Evolutionary conservation across 2,888 invertebrate species (phyloP).

Genomic region (Eupeodes latifasciatus): DNA sequence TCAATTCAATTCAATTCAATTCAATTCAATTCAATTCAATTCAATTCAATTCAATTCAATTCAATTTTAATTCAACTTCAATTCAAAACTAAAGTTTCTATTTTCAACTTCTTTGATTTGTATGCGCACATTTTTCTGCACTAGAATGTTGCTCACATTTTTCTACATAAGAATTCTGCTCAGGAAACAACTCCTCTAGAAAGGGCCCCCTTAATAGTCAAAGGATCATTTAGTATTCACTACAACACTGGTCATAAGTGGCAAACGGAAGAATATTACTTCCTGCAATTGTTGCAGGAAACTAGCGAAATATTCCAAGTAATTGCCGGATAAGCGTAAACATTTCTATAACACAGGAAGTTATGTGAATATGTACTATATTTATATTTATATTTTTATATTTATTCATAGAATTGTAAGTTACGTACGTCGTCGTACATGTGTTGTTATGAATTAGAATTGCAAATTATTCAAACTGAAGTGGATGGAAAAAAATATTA

Average conservation of each 20-base stretch:
- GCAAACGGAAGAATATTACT: not conserved
- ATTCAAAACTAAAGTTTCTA: too few relatives aligned
- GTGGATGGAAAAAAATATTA: constrained; percentile 10
- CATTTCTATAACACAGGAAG: constrained; percentile 9
- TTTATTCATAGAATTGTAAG: not conserved
- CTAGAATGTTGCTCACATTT: too few relatives aligned
- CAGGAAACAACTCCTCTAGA: too few relatives aligned
- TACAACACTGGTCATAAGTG: not conserved
- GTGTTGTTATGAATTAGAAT: constrained; percentile 29
- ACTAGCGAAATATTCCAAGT: constrained; percentile 3
- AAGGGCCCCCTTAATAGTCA: too few relatives aligned
- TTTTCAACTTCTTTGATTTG: too few relatives aligned
- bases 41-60: too few relatives aligned
- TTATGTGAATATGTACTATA: not conserved
- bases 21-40: too few relatives aligned
- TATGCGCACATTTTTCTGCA: too few relatives aligned
- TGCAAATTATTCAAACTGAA: constrained; percentile 40
- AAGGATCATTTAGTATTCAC: too few relatives aligned
- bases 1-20: too few relatives aligned
- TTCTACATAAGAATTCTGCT: too few relatives aligned
- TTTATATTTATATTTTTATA: not conserved
- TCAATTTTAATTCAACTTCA: too few relatives aligned
- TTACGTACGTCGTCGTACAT: not conserved
- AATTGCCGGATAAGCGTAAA: constrained; percentile 32
- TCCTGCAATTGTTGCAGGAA: constrained; percentile 37